Base-by-base conservation (phyloP, 2,113 vertebrate genomes). In the Nibea albiflora region DNA sequence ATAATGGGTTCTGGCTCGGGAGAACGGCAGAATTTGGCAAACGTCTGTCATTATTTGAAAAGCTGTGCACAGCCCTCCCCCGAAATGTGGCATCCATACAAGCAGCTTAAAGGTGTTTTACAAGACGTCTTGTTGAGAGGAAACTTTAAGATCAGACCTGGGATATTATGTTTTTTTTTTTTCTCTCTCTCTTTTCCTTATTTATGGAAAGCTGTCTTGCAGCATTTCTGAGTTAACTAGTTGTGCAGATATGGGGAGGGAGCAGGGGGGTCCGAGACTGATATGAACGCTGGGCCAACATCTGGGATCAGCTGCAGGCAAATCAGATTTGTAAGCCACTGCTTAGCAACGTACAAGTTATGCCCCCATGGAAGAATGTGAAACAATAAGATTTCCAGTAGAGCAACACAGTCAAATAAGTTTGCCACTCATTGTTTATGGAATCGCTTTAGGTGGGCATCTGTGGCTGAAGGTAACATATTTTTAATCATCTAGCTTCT, bases 201-300 rank as follows among this genome's bases (percentile, higher is more conserved):
- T 68, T 88, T 85, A 90, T 76, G 83, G 90, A 92, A 93, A 92
- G 83, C 88, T 89, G 80, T 90, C 7, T 90, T 88, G 70, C 84
- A 90, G 63, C 49, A 11, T 89, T 88, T 92, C 62, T 85, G 80
- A 91, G 74, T 86, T 61, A 74, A 84, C 82, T 65, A 50, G 65
- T 76, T 58, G 72, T 47, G 76, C 70, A 76, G 81, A 85, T 67
- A 76, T 62, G 44, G 17, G 58, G 31, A 84, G 89, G 84, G 78
- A 69, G 65, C 19, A 11, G 44, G 26, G 17, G 28, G 52, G 76
- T 79, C 76, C 22, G 39, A 20, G n/a, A 54, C 70, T 57, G 80
- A 62, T 83, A 73, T 64, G 39, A 61, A 75, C 49, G 62, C 71
- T 66, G 28, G 46, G 69, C 65, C 85, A 88, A 92, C 92, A 93